Base-by-base conservation (phyloP, 92 coral and sea anemone genomes). In the Phenganax marumi region DNA sequence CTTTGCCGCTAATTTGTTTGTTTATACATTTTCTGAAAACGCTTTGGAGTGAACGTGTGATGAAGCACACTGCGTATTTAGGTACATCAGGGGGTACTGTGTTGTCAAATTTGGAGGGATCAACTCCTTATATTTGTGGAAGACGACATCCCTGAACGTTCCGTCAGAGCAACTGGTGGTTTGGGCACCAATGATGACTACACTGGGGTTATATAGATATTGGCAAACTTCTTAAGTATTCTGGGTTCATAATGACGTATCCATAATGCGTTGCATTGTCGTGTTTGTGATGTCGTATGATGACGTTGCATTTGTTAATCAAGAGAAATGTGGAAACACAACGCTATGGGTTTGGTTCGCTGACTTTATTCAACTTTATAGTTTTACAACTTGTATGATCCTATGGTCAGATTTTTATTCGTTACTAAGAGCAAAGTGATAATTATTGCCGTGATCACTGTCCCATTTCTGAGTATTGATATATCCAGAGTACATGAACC, bases 31-130 rank as follows among this genome's bases (percentile, higher is more conserved):
- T 96, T 73, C 71, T 92, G 3, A 80, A 80, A 63, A 91, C 90
- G 3, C 49, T 48, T 10, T 96, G 99, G 99, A 89, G 87, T 76
- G 92, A 96, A 39, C 86, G 78, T 0, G 97, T 96, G n/a, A 57
- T 96, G 18, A 92, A 96, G 72, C 99, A 96, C 74, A 91, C 93
- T 72, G 69, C 65, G 18, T 73, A 74, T 22, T 74, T 96, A 13
- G 87, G 90, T 52, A 81, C 52, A 50, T 87, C 97, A 71, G 91
- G 88, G n/a, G 97, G 97, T 22, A 91, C 92, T 21, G 86, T 84
- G 6, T 85, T 93, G 13, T 93, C 97, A 7, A 89, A 93, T 93
- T 81, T 94, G 50, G 98, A 94, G 68, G 90, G 89, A 62, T 94
- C 98, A 54, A 92, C 5, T 93, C 97, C 6, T 70, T 94, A 0